A percentile compares a stretch with the other conserved stretches of the same genome.
Evolutionary conservation across 2,113 vertebrate species (phyloP).

Genomic region (Sorex araneus): DNA sequence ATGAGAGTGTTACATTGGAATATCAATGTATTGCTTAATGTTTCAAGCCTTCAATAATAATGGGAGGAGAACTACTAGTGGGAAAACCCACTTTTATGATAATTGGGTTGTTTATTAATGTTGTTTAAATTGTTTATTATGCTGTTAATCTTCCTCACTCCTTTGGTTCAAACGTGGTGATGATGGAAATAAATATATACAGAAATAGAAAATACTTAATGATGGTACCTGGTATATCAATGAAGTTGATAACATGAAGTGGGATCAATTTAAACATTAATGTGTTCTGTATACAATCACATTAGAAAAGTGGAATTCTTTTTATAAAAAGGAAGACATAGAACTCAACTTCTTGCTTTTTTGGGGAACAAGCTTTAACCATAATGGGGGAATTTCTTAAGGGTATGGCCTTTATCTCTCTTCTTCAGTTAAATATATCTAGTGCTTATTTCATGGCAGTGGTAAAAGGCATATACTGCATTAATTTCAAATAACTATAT

Average conservation of each 20-base stretch:
- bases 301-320: slow-evolving; percentile 4
- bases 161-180: background rate
- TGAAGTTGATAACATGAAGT: background rate
- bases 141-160: background rate
- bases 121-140: slow-evolving; percentile 49
- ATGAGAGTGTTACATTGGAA: slow-evolving; percentile 62
- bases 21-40: slow-evolving; percentile 59
- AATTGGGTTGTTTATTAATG: slow-evolving; percentile 56
- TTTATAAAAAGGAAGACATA: slow-evolving; percentile 35
- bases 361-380: background rate
- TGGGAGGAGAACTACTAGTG: background rate
- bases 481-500: slow-evolving; percentile 26
- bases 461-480: background rate
- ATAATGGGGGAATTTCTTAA: background rate
- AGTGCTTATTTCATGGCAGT: background rate
- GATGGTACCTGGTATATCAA: background rate
- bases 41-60: slow-evolving; percentile 61
- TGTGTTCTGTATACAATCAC: background rate
- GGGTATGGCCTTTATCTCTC: background rate
- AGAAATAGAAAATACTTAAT: slow-evolving; percentile 2
- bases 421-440: slow-evolving; percentile 7
- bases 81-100: slow-evolving; percentile 13
- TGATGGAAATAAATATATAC: background rate
- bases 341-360: background rate
- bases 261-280: slow-evolving; percentile 3